These are phyloP conservation scores for Cyclina sinensis DNA, from an alignment of 1,140 invertebrate genomes.

Conservation along the genomic window DNA sequence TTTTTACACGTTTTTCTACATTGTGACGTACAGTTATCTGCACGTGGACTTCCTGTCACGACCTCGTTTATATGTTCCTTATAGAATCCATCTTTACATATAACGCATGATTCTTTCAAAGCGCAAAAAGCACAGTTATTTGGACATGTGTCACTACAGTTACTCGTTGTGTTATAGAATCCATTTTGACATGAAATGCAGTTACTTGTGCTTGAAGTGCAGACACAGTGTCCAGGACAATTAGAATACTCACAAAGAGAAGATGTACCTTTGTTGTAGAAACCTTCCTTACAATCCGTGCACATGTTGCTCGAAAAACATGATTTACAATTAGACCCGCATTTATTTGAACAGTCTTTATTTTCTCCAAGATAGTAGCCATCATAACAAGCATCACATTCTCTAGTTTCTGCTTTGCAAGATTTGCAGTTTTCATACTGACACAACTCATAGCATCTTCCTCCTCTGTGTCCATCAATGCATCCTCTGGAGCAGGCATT, in stretches of 20 bases:
- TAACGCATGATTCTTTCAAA: not conserved
- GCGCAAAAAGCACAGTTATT: not conserved
- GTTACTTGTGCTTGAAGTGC: not conserved
- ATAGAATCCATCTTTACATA: not conserved
- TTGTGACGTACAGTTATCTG: not conserved
- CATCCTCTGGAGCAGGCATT: too few species aligned
- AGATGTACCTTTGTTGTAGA: not conserved
- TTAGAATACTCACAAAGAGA: not conserved
- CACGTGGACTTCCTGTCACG: not conserved
- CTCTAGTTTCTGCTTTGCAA: not conserved
- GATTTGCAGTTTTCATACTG: too few species aligned
- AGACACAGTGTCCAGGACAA: not conserved
- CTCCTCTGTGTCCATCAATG: too few species aligned
- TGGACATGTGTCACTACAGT: not conserved
- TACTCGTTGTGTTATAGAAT: not conserved
- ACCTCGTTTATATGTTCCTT: not conserved
- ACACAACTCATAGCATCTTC: too few species aligned
- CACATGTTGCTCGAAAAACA: not conserved
- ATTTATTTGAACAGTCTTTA: not conserved
- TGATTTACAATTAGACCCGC: not conserved
- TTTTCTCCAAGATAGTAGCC: not conserved
- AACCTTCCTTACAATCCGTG: not conserved
- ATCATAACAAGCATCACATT: too few species aligned
- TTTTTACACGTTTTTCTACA: not conserved
- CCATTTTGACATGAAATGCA: not conserved